Conservation (phyloP, 1,140 invertebrate genomes). For the Oryzaephilus surinamensis region DNA sequence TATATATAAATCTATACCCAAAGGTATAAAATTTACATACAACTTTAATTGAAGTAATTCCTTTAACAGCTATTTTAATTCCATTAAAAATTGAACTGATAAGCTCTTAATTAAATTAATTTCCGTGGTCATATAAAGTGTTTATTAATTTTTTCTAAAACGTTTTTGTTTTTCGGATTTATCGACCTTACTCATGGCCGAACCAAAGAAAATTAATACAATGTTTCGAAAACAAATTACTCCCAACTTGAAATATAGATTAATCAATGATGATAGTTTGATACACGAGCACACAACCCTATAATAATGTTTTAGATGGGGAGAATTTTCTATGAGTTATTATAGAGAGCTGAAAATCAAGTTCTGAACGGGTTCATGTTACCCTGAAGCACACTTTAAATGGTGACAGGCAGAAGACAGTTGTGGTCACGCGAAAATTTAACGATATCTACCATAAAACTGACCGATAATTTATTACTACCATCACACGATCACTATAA, state of each 20-base stretch:
- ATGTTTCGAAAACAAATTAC: constrained; percentile 10
- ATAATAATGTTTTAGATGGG: too few relatives aligned
- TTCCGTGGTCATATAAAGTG: too few relatives aligned
- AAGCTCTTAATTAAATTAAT: constrained; percentile 1
- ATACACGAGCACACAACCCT: constrained; percentile 15
- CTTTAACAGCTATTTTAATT: too few relatives aligned
- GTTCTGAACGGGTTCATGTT: constrained; percentile 7
- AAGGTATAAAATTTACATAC: too few relatives aligned
- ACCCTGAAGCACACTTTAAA: constrained; percentile 8
- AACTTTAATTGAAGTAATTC: too few relatives aligned
- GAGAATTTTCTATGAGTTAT: constrained; percentile 15
- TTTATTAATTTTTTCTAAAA: too few relatives aligned
- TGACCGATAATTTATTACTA: constrained; percentile 4
- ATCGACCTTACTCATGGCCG: too few relatives aligned
- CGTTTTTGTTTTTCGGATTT: too few relatives aligned
- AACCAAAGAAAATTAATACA: constrained; percentile 8
- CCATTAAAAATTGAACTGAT: too few relatives aligned
- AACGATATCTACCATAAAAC: neutral
- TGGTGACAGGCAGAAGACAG: constrained; percentile 13
- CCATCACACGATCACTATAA: too few relatives aligned
- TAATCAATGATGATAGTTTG: constrained; percentile 16
- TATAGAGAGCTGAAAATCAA: constrained; percentile 7
- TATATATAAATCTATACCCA: too few relatives aligned
- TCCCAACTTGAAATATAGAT: constrained; percentile 9
- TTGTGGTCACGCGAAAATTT: constrained; percentile 9